Percentiles rank a stretch among this genome's conserved stretches.
Conservation (phyloP, 2,888 invertebrate genomes). For the Hemithea aestivaria region DNA sequence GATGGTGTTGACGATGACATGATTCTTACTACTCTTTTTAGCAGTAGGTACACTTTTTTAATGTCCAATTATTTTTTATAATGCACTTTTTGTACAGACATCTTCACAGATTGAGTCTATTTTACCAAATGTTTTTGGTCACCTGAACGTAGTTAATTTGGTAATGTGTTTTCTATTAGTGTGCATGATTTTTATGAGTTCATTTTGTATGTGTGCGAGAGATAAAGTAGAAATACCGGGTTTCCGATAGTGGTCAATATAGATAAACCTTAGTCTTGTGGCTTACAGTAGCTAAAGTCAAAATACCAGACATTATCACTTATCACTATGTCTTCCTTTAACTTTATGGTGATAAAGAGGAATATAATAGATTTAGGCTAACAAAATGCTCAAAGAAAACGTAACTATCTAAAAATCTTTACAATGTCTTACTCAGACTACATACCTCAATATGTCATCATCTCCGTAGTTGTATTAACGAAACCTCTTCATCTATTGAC, state of each 20-base stretch:
- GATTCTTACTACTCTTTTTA: slow-evolving; percentile 6
- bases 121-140: slow-evolving; percentile 76
- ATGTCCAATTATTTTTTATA: slow-evolving; percentile 24
- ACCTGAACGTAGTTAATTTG: slow-evolving; percentile 74
- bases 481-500: no score
- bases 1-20: slow-evolving; percentile 59
- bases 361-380: neutral
- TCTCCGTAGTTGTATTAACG: no score
- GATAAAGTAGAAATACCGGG: slow-evolving; percentile 72
- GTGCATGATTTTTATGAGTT: slow-evolving; percentile 54
- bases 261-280: slow-evolving; percentile 57
- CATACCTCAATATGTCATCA: no score
- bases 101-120: slow-evolving; percentile 61
- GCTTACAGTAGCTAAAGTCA: slow-evolving; percentile 61
- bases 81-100: slow-evolving; percentile 50
- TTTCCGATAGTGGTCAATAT: slow-evolving; percentile 61
- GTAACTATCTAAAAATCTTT: neutral
- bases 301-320: slow-evolving; percentile 57
- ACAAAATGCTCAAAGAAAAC: neutral
- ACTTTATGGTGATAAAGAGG: neutral
- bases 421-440: no score
- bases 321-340: slow-evolving; percentile 18
- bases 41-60: slow-evolving; percentile 9
- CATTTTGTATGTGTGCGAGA: slow-evolving; percentile 55
- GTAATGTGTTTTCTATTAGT: slow-evolving; percentile 69